A percentile compares a stretch with the other conserved stretches of the same genome.
These are phyloP conservation scores for Heliconius charithonia DNA, from an alignment of 2,888 invertebrate species.

Conservation along the genomic window DNA sequence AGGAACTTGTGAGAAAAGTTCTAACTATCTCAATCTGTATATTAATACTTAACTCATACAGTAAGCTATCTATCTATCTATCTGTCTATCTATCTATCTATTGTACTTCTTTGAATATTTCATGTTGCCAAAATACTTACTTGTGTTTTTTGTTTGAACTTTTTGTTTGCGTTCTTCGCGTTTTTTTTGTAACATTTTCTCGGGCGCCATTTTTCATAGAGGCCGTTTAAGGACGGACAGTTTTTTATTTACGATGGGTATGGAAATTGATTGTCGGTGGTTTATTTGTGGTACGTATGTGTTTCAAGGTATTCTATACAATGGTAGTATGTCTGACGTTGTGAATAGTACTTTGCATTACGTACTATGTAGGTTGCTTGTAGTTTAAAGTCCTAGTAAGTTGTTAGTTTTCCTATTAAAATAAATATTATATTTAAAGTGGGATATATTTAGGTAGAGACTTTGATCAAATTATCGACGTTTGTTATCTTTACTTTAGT, in stretches of 20 bases:
- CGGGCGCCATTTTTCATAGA: constrained; percentile 67
- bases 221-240: constrained; percentile 55
- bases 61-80: constrained; percentile 41
- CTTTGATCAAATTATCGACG: not conserved
- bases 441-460: not conserved
- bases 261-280: not conserved
- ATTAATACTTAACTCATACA: constrained; percentile 60
- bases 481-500: not conserved
- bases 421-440: no score
- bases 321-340: not conserved
- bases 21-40: constrained; percentile 46
- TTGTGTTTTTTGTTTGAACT: constrained; percentile 56
- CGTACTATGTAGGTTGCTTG: not conserved
- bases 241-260: constrained; percentile 27
- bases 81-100: constrained; percentile 46
- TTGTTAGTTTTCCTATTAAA: no score
- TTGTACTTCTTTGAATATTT: constrained; percentile 68
- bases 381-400: no score
- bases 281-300: not conserved
- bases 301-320: not conserved
- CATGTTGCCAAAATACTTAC: constrained; percentile 62
- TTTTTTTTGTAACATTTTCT: constrained; percentile 68
- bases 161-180: constrained; percentile 49
- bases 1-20: constrained; percentile 51
- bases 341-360: no score